Conservation (phyloP, 2,113 vertebrate species). For the Zapornia atra region DNA sequence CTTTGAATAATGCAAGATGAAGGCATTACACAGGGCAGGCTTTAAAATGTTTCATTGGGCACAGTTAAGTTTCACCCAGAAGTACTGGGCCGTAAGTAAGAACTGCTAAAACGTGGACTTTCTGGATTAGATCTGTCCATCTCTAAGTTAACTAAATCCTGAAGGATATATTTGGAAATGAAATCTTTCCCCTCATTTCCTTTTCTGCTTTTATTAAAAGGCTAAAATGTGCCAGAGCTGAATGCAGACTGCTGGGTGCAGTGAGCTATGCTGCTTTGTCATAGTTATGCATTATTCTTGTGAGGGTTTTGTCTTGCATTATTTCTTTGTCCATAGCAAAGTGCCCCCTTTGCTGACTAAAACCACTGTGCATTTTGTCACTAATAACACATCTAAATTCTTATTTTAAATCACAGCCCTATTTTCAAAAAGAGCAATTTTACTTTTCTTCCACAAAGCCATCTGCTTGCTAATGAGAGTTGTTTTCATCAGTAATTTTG, state of each 20-base stretch:
- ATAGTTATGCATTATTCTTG: neutral
- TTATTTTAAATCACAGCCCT: conserved; percentile 53
- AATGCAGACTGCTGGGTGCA: neutral
- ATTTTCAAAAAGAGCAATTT: conserved; percentile 51
- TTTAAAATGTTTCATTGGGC: neutral
- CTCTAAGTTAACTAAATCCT: neutral
- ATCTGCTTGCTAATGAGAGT: conserved; percentile 64
- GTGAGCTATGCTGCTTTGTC: neutral
- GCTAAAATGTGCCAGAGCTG: neutral
- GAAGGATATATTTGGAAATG: neutral
- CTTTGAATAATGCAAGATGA: neutral
- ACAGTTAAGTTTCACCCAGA: neutral
- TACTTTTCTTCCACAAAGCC: conserved; percentile 56
- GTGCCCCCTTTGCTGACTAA: conserved; percentile 23
- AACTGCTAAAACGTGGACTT: neutral
- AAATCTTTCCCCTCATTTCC: neutral
- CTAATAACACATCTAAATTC: conserved; percentile 37
- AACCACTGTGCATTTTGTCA: neutral
- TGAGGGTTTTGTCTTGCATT: neutral
- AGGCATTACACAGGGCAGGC: neutral
- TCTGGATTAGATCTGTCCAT: neutral
- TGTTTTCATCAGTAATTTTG: conserved; percentile 47
- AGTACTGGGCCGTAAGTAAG: neutral
- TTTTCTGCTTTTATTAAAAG: neutral
- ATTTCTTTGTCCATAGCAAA: neutral